A percentile compares a stretch with the other conserved stretches of the same genome.
Evolutionary conservation across 2,113 vertebrate genomes (phyloP).

Genomic region (Nothocercus julius): DNA sequence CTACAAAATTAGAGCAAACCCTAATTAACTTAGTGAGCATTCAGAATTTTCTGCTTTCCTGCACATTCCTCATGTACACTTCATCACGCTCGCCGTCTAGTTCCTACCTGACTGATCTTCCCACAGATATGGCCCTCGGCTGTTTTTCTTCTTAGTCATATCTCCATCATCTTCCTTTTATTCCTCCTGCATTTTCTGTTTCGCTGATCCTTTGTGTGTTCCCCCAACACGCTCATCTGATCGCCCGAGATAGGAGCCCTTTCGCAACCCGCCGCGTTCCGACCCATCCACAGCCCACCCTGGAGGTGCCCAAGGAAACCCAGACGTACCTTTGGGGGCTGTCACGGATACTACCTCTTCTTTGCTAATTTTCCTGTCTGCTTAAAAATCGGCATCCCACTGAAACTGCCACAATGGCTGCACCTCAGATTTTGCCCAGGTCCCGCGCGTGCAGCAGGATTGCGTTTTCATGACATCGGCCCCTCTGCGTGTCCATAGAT

Average conservation of each 20-base stretch:
- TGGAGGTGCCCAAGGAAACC: slow-evolving; percentile 46
- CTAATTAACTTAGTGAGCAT: slow-evolving; percentile 15
- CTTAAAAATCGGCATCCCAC: background rate
- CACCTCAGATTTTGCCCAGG: background rate
- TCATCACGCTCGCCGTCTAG: slow-evolving; percentile 41
- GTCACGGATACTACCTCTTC: background rate
- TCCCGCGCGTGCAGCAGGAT: background rate
- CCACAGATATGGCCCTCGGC: slow-evolving; percentile 30
- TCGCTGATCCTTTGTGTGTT: background rate
- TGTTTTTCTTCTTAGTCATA: slow-evolving; percentile 28
- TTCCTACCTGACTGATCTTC: slow-evolving; percentile 50
- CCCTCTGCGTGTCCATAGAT: background rate
- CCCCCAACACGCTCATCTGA: slow-evolving; percentile 33
- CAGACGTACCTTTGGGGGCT: background rate
- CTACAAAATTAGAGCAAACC: background rate
- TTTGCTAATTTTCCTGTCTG: slow-evolving; percentile 25
- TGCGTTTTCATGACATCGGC: background rate
- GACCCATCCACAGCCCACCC: slow-evolving; percentile 52
- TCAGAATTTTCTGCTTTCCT: background rate
- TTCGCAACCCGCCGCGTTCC: slow-evolving; percentile 25
- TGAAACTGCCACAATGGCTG: background rate
- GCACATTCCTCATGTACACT: slow-evolving; percentile 50
- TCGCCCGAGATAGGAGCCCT: background rate
- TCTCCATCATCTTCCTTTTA: slow-evolving; percentile 33
- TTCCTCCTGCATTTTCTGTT: background rate